These are phyloP conservation scores for Spongilla lacustris DNA, from an alignment of 37 sponge, comb jelly and placozoan species.

Conservation along the genomic window DNA sequence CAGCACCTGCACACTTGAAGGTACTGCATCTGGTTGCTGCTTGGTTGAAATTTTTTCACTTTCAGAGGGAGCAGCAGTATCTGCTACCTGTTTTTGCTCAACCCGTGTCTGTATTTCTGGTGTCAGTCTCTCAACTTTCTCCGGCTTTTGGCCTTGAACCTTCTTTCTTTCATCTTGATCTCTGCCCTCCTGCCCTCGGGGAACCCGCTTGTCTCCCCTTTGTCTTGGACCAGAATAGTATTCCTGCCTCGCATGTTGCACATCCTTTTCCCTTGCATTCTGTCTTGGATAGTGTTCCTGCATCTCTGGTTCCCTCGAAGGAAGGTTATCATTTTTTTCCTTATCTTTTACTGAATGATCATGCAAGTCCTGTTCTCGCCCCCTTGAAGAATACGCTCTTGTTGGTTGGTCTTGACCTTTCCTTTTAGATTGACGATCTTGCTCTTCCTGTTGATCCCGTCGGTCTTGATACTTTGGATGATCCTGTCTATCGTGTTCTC, in stretches of 20 bases:
- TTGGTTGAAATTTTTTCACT: background rate
- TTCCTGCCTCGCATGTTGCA: background rate
- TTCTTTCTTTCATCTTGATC: background rate
- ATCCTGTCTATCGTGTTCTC: background rate
- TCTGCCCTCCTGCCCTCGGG: background rate
- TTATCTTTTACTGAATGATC: background rate
- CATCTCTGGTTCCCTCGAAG: background rate
- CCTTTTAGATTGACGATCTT: background rate
- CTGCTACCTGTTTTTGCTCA: background rate
- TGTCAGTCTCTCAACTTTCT: background rate
- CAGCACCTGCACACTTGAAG: background rate
- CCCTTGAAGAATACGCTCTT: background rate
- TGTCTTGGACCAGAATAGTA: background rate
- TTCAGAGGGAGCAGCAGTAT: background rate
- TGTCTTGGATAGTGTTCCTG: background rate
- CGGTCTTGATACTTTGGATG: conserved; percentile 5
- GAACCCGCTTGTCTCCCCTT: background rate
- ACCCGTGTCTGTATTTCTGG: background rate
- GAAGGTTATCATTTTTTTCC: background rate
- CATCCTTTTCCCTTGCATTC: background rate
- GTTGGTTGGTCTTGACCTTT: background rate
- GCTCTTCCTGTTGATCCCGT: background rate
- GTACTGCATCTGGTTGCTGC: background rate
- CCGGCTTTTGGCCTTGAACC: background rate
- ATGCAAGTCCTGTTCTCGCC: background rate